Evolutionary conservation across 2,888 invertebrate genomes (phyloP).

Genomic region (Teinopalpus imperialis): DNA sequence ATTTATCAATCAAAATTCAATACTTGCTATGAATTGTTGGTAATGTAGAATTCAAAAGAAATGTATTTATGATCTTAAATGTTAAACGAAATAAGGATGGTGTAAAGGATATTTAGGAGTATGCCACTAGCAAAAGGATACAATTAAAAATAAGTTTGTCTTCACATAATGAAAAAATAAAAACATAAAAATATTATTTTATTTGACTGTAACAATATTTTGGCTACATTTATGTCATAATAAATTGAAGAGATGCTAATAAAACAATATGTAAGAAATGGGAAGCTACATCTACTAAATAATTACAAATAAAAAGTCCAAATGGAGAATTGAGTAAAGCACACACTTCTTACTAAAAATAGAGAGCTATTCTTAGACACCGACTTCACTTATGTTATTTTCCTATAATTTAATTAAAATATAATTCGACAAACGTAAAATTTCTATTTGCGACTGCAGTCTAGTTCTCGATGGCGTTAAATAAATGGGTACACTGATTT

Average conservation of each 20-base stretch:
- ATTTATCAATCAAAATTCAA: too few species aligned
- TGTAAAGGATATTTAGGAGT: constrained; percentile 12
- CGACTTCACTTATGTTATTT: constrained; percentile 25
- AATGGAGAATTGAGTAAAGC: constrained; percentile 3
- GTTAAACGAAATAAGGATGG: too few species aligned
- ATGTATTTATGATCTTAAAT: too few species aligned
- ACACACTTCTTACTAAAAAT: constrained; percentile 26
- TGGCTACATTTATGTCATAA: constrained; percentile 31
- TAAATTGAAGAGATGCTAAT: constrained; percentile 37
- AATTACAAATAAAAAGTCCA: background rate
- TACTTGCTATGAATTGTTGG: too few species aligned
- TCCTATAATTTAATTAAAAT: constrained; percentile 12
- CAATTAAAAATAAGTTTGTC: constrained; percentile 4
- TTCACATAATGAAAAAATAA: constrained; percentile 10
- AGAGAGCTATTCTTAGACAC: constrained; percentile 21
- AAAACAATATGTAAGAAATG: constrained; percentile 34
- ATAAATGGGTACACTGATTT: constrained; percentile 4
- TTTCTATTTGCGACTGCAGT: constrained; percentile 31
- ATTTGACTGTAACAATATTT: constrained; percentile 21
- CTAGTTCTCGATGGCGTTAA: constrained; percentile 29
- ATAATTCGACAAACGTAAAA: constrained; percentile 14
- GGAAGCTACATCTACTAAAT: constrained; percentile 3
- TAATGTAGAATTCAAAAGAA: too few species aligned
- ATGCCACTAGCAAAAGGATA: constrained; percentile 2
- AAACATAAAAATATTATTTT: constrained; percentile 16